Evolutionary conservation across 2,888 invertebrate genomes (phyloP).

Genomic region (Iphiclides podalirius): DNA sequence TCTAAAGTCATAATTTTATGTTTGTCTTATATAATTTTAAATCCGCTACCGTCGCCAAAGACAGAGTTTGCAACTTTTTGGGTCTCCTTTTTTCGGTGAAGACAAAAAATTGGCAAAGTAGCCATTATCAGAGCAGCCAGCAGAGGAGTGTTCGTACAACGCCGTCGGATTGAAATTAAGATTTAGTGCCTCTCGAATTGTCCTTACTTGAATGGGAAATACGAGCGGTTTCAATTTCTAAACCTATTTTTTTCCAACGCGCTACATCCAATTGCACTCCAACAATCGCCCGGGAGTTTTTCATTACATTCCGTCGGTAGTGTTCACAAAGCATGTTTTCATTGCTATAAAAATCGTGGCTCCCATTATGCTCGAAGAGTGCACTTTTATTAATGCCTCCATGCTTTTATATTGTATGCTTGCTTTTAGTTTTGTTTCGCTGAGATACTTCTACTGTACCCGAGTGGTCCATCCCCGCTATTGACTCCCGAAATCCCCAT

Average conservation of each 20-base stretch:
- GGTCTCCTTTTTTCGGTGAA: too few relatives aligned
- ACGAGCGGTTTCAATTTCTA: constrained; percentile 28
- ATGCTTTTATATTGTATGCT: background rate
- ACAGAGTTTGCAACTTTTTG: too few relatives aligned
- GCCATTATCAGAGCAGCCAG: constrained; percentile 27
- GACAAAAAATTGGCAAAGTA: too few relatives aligned
- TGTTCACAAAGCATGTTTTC: constrained; percentile 2
- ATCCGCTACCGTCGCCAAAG: too few relatives aligned
- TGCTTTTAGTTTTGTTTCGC: background rate
- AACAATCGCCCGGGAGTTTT: constrained; percentile 32
- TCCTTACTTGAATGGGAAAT: constrained; percentile 40
- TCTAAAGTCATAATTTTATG: too few relatives aligned
- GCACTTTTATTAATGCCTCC: background rate
- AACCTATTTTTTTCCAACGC: constrained; percentile 36
- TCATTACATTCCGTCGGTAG: constrained; percentile 12
- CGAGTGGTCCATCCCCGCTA: background rate
- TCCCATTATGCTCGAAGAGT: constrained; percentile 3
- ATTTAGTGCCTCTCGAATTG: constrained; percentile 46
- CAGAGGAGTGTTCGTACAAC: constrained; percentile 19
- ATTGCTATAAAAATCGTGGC: constrained; percentile 9
- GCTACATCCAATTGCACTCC: constrained; percentile 38
- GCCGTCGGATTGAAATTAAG: constrained; percentile 40
- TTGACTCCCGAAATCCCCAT: too few relatives aligned
- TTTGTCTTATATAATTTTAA: too few relatives aligned
- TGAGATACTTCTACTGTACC: background rate